Base-by-base conservation (phyloP, 2,888 invertebrate species). In the Andrena fulva region DNA sequence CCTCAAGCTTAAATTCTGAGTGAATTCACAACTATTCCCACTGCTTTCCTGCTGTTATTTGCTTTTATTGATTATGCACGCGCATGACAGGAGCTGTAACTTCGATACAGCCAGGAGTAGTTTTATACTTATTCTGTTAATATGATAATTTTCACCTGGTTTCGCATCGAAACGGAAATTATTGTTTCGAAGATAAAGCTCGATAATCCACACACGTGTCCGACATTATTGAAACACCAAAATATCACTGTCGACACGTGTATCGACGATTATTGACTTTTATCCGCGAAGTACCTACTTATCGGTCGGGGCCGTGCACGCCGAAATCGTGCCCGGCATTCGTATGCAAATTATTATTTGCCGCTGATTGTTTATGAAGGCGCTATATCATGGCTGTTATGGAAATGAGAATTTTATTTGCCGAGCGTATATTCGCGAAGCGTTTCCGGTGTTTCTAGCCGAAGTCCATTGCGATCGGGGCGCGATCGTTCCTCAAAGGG, bases 261-360 rank as follows among this genome's bases (percentile, higher is more conserved):
- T 60, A 70, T 48, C 60, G 12, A 29, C 6, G 56, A 29, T 70
- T 70, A 42, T 60, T 56, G 29, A 48, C 27, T 70, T 12, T 6
- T 29, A 10, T 54, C 8, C 16, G 33, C 54, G 12, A 42, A 42
- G 42, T 69, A 69, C 33, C 16, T 35, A 7, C 59, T 70, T 59
- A 70, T 35, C 35, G 24, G 0, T 7, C 20, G 20, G 4, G 5
- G 1, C 12, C 12, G 24, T 27, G 62, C 62, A 6, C 16, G 6
- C 16, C 8, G n/a, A 16, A 16, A 62, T 16, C 62, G 27, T 62
- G 33, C 16, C 16, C n/a, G 3, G n/a, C n/a, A 62, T 62, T 62
- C 62, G 33, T 27, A 52, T 66, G 50, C 29, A 52, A 67, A 67
- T 70, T 12, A 29, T 48, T 70, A 70, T 70, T 60, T 29, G 27